Evolutionary conservation across 2,888 invertebrate species (phyloP).

Genomic region (Orchesella flavescens): DNA sequence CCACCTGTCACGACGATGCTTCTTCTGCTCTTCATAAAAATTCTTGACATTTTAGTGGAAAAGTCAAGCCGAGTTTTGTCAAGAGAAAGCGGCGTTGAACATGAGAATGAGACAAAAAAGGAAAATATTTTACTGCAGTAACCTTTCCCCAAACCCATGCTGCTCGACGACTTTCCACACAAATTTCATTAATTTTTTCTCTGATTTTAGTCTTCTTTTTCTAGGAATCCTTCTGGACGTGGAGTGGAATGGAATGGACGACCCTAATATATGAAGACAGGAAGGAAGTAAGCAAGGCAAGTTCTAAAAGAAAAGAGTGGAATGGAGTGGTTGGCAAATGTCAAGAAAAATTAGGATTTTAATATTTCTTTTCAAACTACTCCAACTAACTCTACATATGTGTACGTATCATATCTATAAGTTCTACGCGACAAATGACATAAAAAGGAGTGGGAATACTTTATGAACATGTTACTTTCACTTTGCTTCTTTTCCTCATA

Average conservation of each 20-base stretch:
- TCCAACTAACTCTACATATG: background rate
- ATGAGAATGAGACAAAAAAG: background rate
- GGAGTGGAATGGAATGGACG: background rate
- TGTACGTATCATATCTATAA: background rate
- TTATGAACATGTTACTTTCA: too few species aligned
- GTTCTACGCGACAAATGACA: too few species aligned
- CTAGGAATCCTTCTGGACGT: background rate
- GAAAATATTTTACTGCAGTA: conserved; percentile 7
- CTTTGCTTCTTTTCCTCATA: too few species aligned
- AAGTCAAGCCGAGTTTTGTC: conserved; percentile 30
- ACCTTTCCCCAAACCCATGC: background rate
- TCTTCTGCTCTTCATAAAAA: conserved; percentile 23
- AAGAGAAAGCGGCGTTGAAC: background rate
- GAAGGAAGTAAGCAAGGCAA: background rate
- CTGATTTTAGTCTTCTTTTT: background rate
- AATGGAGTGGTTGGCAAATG: conserved; percentile 30
- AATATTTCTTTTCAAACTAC: conserved; percentile 35
- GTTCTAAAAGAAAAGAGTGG: conserved; percentile 7
- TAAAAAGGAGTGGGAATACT: too few species aligned
- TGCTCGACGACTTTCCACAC: background rate
- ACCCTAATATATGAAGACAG: background rate
- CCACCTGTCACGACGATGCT: conserved; percentile 19
- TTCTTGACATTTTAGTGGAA: conserved; percentile 51
- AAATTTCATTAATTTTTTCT: conserved; percentile 19
- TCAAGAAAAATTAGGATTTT: conserved; percentile 55